Conservation (phyloP, 2,797 vertebrate species). For the Crenuchus spilurus region DNA sequence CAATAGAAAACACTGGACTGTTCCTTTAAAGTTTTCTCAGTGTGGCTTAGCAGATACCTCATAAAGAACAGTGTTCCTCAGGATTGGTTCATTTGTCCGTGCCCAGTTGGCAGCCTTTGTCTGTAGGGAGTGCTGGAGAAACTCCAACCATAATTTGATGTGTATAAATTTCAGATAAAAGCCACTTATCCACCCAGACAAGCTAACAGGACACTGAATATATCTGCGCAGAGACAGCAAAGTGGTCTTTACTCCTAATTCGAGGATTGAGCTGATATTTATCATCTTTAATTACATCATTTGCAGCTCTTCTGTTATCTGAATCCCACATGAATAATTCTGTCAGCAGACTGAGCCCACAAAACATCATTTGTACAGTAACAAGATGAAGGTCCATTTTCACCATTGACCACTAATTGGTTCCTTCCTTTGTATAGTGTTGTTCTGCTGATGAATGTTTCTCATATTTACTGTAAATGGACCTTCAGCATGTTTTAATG, state of each 20-base stretch:
- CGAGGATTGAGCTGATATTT: conserved; percentile 30
- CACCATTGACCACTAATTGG: neutral
- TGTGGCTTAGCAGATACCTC: neutral
- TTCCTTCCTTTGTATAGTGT: neutral
- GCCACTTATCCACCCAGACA: conserved; percentile 38
- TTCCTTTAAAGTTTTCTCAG: neutral
- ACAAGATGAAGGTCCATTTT: neutral
- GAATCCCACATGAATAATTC: neutral
- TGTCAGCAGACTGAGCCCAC: neutral
- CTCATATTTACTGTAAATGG: neutral
- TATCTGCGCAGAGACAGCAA: conserved; percentile 1
- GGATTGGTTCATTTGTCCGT: conserved; percentile 32
- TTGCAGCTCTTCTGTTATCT: neutral
- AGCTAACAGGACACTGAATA: conserved; percentile 7
- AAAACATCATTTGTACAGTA: conserved; percentile 52
- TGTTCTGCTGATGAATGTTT: neutral
- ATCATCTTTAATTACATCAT: conserved; percentile 33
- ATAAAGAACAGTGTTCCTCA: neutral
- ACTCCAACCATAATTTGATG: conserved; percentile 44
- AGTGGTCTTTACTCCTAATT: conserved; percentile 42
- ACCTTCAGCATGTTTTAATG: neutral
- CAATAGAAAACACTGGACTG: neutral
- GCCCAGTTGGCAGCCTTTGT: conserved; percentile 24
- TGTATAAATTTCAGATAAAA: conserved; percentile 42
- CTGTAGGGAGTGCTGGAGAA: conserved; percentile 32